Evolutionary conservation across 2,888 invertebrate genomes (phyloP), one percentile per base, ranked within the genome.

Genomic region (Drosophila buzzatii): DNA sequence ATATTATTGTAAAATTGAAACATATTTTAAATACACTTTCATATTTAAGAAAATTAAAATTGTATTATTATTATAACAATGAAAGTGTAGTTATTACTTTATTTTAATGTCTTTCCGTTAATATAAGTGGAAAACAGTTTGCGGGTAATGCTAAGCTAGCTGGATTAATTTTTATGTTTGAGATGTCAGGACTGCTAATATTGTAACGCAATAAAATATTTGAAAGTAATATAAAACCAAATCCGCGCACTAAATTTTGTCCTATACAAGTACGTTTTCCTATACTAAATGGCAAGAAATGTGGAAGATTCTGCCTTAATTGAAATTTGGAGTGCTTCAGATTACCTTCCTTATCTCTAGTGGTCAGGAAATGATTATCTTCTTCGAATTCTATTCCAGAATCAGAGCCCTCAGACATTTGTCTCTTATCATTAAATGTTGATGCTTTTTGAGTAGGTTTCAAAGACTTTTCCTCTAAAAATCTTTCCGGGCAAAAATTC

Each of bases 191-290:
- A 1, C 95, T 94, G 6, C 94, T 94, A 0, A 97, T 92, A 73
- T 97, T 94, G 91, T 95, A 97, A 70, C 95, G 94, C 79, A 96
- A 96, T 71, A 97, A 93, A 1, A 97, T 94, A 39, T 95, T 96
- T 0, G 96, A 95, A 47, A 97, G 93, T 91, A 96, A 94, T 0
- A 96, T 95, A 83, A 97, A 96, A 53, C 95, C 95, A 93, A 96
- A 96, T 1, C 96, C 95, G 16, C 96, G 95, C 0, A 97, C 96
- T 57, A 98, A 93, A 44, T 96, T 95, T 86, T 97, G 97, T 0
- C 97, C 97, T 64, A 97, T 96, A 89, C 97, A 97, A 0, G 97
- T 97, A n/a, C 97, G 93, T 89, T 96, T 97, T 7, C 97, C 97
- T 41, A 97, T 96, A 88, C 97, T 96, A 92, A 97, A 98, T 0